Evolutionary conservation across 2,888 invertebrate genomes (phyloP).

Genomic region (Yponomeuta plumbellus): DNA sequence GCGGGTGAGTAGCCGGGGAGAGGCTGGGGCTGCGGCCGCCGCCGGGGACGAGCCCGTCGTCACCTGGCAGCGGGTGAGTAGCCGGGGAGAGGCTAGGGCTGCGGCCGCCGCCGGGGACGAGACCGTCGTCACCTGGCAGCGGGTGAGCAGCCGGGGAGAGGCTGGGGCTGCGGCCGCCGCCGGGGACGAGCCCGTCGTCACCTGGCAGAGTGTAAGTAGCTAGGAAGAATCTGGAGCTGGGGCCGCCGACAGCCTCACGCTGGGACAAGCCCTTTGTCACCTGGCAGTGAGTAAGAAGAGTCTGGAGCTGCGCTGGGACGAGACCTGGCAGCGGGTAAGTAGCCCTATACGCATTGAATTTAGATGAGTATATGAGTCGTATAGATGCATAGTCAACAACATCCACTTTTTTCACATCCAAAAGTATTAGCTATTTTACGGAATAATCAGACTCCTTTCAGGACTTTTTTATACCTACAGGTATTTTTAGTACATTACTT

Average conservation of each 20-base stretch:
- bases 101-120: background rate
- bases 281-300: constrained; percentile 77
- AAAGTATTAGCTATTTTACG: too few species aligned
- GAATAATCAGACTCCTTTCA: too few species aligned
- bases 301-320: too few species aligned
- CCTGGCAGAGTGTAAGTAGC: constrained; percentile 79
- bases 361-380: too few species aligned
- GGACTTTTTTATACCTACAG: too few species aligned
- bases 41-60: constrained; percentile 81
- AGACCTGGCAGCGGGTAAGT: constrained; percentile 72
- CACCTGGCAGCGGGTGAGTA: constrained; percentile 79
- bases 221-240: too few species aligned
- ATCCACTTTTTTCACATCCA: too few species aligned
- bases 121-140: background rate
- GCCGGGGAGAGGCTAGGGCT: background rate
- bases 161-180: constrained; percentile 88
- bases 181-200: constrained; percentile 79
- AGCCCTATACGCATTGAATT: too few species aligned
- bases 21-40: constrained; percentile 88
- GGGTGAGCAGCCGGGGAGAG: constrained; percentile 85
- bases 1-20: constrained; percentile 84
- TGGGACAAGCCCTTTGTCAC: too few species aligned
- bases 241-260: too few species aligned
- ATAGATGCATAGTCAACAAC: too few species aligned
- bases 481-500: too few species aligned